Evolutionary conservation across 1,140 invertebrate genomes (phyloP).

Genomic region (Neoseiulus cucumeris): DNA sequence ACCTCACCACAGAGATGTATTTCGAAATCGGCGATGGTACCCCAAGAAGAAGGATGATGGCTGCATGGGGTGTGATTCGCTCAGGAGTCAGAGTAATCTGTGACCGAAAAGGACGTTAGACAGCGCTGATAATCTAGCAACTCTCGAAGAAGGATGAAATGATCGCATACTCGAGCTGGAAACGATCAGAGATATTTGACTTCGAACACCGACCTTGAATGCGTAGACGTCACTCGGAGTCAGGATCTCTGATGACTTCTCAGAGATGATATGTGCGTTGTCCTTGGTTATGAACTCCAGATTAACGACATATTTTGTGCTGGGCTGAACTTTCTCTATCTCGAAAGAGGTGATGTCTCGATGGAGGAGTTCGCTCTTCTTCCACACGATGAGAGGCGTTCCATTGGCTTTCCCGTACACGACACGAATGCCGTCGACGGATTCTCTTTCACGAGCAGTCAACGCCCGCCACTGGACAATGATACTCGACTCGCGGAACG

Average conservation of each 20-base stretch:
- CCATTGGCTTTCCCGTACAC: constrained; percentile 45
- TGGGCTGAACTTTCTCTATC: constrained; percentile 46
- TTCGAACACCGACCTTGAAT: constrained; percentile 29
- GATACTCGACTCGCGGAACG: constrained; percentile 51
- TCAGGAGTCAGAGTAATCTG: constrained; percentile 49
- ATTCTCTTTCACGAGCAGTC: constrained; percentile 48
- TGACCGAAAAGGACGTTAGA: constrained; percentile 43
- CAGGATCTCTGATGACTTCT: constrained; percentile 41
- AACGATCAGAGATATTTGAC: no score
- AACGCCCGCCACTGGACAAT: constrained; percentile 61
- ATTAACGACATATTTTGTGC: constrained; percentile 49
- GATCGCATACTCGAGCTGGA: no score
- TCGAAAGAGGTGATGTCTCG: constrained; percentile 46
- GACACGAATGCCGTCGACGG: constrained; percentile 47
- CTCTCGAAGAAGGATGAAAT: no score
- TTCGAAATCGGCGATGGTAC: constrained; percentile 67
- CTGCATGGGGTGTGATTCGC: constrained; percentile 31
- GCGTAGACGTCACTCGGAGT: constrained; percentile 27
- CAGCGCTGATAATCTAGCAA: no score
- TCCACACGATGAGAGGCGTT: constrained; percentile 23
- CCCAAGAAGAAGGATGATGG: constrained; percentile 43
- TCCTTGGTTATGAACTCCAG: constrained; percentile 50
- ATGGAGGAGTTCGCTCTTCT: constrained; percentile 51
- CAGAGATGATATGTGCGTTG: constrained; percentile 45
- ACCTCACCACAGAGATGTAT: constrained; percentile 69